phyloP scores from a whole-genome alignment of 2,888 invertebrate species.

The Pachymerium ferrugineum region DNA sequence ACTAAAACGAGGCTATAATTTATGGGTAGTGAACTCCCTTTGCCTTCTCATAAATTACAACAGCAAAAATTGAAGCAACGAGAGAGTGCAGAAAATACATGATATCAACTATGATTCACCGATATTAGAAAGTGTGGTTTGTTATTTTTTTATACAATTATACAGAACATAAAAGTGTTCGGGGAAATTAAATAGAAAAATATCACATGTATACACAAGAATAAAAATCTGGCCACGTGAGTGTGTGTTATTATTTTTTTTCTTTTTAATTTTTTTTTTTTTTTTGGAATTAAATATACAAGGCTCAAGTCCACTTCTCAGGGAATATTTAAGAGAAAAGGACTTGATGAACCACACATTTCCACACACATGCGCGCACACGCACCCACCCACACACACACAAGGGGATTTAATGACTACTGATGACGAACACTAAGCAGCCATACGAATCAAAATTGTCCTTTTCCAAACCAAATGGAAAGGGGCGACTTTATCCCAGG shows the following conservation, averaged over 20 bases:
- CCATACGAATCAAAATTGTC: neutral
- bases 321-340: too few relatives aligned
- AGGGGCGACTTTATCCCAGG: neutral
- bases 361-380: neutral
- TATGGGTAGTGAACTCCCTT: neutral
- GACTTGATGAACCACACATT: neutral
- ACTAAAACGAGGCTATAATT: neutral
- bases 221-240: slow-evolving; percentile 20
- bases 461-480: neutral
- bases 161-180: neutral
- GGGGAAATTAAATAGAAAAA: slow-evolving; percentile 23
- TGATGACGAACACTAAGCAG: too few relatives aligned
- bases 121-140: slow-evolving; percentile 13
- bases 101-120: too few relatives aligned
- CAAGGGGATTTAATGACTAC: too few relatives aligned
- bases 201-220: slow-evolving; percentile 14
- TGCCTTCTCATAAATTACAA: neutral
- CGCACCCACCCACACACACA: neutral
- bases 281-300: neutral
- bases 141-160: neutral
- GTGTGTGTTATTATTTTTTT: neutral
- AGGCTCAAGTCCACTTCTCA: neutral
- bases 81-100: slow-evolving; percentile 27
- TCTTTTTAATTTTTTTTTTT: too few relatives aligned
- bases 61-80: slow-evolving; percentile 19